These are phyloP conservation scores for Diacarnus erythraeanus DNA, from an alignment of 37 sponge, comb jelly and placozoan species.

Conservation along the genomic window DNA sequence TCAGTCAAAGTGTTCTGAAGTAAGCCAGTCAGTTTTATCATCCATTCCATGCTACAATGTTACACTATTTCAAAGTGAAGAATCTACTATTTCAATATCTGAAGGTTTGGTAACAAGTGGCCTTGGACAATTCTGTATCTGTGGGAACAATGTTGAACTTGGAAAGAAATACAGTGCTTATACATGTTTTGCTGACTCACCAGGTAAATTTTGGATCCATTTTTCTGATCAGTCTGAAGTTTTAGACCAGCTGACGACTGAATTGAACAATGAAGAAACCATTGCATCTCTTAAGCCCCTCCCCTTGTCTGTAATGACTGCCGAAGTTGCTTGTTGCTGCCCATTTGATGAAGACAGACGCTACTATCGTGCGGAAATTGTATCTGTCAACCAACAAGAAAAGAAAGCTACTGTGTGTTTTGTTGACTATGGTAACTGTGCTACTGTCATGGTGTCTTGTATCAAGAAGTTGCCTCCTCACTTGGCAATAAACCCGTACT, in stretches of 20 bases:
- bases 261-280: conserved; percentile 5
- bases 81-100: conserved; percentile 9
- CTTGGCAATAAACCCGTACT: conserved; percentile 26
- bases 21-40: background rate
- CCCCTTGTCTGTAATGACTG: background rate
- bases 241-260: conserved; percentile 22
- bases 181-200: conserved; percentile 31
- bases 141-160: background rate
- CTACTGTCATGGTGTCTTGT: background rate
- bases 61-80: conserved; percentile 15
- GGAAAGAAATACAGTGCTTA: conserved; percentile 14
- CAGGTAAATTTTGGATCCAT: conserved; percentile 66
- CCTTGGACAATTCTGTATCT: conserved; percentile 37
- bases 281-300: conserved; percentile 14
- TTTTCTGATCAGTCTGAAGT: background rate
- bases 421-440: conserved; percentile 78
- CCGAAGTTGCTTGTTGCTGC: conserved; percentile 57
- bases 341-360: conserved; percentile 32
- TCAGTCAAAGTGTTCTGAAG: background rate
- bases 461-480: conserved; percentile 16
- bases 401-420: conserved; percentile 52
- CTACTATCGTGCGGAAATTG: conserved; percentile 56
- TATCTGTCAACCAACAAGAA: background rate
- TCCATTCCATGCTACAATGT: conserved; percentile 49
- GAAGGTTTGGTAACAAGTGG: conserved; percentile 11